These are phyloP conservation scores for Eidolon dupreanum DNA, from an alignment of 2,797 vertebrate species.

Conservation along the genomic window DNA sequence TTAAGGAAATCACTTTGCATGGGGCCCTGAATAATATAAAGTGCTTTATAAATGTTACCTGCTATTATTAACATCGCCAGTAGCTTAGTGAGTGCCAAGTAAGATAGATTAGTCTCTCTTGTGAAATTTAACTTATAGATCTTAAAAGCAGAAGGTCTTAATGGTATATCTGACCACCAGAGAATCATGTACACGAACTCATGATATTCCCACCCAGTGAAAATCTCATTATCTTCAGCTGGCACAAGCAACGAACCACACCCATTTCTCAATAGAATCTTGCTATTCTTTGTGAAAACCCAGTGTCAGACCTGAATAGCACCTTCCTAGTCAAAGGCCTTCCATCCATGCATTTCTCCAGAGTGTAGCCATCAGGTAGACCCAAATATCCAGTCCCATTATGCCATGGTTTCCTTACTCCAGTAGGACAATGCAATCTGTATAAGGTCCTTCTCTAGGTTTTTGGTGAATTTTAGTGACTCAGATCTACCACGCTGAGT, in stretches of 20 bases:
- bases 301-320: not conserved
- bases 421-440: not conserved
- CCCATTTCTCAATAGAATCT: not conserved
- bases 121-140: constrained; percentile 48
- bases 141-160: constrained; percentile 31
- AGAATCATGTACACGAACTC: not conserved
- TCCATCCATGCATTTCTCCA: not conserved
- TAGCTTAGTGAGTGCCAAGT: not conserved
- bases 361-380: not conserved
- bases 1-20: not conserved
- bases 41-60: constrained; percentile 41
- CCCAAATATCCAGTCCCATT: not conserved
- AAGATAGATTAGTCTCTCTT: constrained; percentile 22
- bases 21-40: not conserved
- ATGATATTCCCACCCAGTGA: not conserved
- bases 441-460: not conserved
- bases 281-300: not conserved
- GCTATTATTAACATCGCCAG: constrained; percentile 23
- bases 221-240: not conserved
- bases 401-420: not conserved
- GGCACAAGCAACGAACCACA: not conserved
- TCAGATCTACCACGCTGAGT: not conserved
- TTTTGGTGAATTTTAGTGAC: not conserved
- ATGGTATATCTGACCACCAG: not conserved
- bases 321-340: not conserved